Evolutionary conservation across 2,888 invertebrate genomes (phyloP), one percentile per base, ranked within the genome.

Genomic region (Hypercompe scribonia): DNA sequence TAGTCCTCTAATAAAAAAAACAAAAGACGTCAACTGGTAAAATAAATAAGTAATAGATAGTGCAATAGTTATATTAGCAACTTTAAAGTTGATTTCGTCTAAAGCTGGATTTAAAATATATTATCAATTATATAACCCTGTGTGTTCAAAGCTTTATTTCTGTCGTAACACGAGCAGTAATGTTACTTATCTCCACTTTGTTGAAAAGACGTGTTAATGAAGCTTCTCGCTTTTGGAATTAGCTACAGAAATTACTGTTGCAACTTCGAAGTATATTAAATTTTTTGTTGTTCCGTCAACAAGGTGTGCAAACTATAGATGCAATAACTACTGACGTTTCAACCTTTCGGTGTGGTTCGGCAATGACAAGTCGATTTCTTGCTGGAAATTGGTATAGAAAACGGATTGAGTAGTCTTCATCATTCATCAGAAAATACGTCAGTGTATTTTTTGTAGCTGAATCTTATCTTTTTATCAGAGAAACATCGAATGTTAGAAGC

Each of bases 121-220:
- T 54, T 54, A 28, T 13, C 21, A 31, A 36, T 65, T 50, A 46
- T 18, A 36, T 70, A 39, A 31, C 4, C 33, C n/a, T 42, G 28
- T 71, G 66, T 66, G 61, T 24, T 42, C 65, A 24, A 58, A n/a
- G 33, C 71, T 61, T 67, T 71, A 71, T 31, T 5, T 36, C 54
- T 42, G n/a, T 69, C 70, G 71, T 74, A 64, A 54, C 74, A 74
- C 67, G 76, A 78, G 77, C 78, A 71, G 76, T 83, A 82, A 80
- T 76, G 80, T 83, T 76, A 82, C 74, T 78, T 74, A 78, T 79
- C 76, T 84, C 73, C 74, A 71, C 76, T 76, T 78, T 79, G 75
- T 82, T 73, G 67, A 65, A 72, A 73, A 77, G 65, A 76, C 78
- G 73, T 77, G 80, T 82, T 82, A 82, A 79, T 85, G 81, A 78